Conservation (phyloP, 2,888 invertebrate species). For the Frankliniella intonsa region DNA sequence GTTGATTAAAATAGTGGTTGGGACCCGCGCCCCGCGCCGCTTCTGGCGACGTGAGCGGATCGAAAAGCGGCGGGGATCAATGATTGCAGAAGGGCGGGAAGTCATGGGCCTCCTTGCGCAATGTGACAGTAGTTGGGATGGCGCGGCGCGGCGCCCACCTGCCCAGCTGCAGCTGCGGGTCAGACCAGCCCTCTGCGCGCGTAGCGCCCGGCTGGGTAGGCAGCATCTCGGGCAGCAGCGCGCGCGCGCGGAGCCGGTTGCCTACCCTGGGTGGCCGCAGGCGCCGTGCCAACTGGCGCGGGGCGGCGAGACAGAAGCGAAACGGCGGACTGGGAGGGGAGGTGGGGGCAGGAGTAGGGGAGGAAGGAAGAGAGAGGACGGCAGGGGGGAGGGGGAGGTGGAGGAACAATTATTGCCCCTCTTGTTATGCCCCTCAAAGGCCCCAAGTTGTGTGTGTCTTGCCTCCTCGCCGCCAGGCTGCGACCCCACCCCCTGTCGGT, state of each 20-base stretch:
- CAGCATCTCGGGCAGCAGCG: constrained; percentile 34
- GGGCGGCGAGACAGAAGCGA: constrained; percentile 33
- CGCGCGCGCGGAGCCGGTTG: constrained; percentile 34
- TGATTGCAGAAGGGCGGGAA: not conserved
- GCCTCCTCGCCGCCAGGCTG: not conserved
- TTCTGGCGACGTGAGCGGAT: not conserved
- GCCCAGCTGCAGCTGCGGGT: not conserved
- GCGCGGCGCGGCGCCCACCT: no score
- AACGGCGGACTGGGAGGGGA: not conserved
- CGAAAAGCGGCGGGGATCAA: not conserved
- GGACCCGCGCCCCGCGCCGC: not conserved
- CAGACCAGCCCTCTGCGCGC: no score
- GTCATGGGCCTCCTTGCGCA: no score
- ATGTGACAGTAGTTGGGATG: no score
- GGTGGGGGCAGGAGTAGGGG: not conserved
- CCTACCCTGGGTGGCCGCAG: constrained; percentile 46
- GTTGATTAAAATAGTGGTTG: not conserved
- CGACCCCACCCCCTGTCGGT: not conserved
- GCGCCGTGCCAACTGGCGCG: constrained; percentile 43
- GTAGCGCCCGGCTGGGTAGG: constrained; percentile 33
- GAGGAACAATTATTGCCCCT: constrained; percentile 30
- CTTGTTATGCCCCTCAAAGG: constrained; percentile 7
- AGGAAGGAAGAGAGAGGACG: no score
- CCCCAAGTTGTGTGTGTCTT: constrained; percentile 12
- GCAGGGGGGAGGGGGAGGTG: constrained; percentile 33